phyloP scores from a whole-genome alignment of 2,888 invertebrate genomes.

The Pristionchus fissidentatus region DNA sequence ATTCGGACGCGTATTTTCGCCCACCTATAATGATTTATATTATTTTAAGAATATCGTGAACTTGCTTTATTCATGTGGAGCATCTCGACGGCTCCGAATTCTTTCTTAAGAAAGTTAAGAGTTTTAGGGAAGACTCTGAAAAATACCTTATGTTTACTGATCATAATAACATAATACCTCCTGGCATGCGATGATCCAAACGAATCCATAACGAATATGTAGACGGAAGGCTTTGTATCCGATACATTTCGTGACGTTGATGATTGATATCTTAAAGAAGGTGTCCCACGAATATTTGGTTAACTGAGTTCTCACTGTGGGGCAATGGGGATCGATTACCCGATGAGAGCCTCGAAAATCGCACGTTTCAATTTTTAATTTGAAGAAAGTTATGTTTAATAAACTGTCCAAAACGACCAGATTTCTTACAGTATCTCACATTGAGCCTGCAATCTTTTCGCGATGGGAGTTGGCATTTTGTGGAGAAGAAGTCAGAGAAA shows the following conservation, averaged over 20 bases:
- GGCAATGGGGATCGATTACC: no score
- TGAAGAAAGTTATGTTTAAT: no score
- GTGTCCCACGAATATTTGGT: no score
- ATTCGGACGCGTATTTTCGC: slow-evolving; percentile 47
- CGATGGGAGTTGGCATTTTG: no score
- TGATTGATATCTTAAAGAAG: neutral
- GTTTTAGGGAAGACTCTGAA: slow-evolving; percentile 42
- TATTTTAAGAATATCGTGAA: neutral
- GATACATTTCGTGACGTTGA: neutral
- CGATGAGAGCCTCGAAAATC: no score
- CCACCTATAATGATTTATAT: slow-evolving; percentile 5
- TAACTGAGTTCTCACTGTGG: no score
- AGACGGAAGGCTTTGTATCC: neutral
- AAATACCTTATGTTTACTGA: neutral
- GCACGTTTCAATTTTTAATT: no score
- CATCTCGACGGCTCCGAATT: slow-evolving; percentile 28
- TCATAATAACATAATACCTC: neutral
- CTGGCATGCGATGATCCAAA: slow-evolving; percentile 42
- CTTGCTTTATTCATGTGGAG: slow-evolving; percentile 37
- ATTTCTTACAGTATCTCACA: no score
- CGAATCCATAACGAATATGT: slow-evolving; percentile 36
- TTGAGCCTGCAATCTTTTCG: no score
- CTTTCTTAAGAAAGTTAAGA: neutral
- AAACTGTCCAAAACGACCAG: no score
- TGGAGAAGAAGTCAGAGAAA: no score